Conservation (phyloP, 2,888 invertebrate species). For the Catotricha subobsoleta region DNA sequence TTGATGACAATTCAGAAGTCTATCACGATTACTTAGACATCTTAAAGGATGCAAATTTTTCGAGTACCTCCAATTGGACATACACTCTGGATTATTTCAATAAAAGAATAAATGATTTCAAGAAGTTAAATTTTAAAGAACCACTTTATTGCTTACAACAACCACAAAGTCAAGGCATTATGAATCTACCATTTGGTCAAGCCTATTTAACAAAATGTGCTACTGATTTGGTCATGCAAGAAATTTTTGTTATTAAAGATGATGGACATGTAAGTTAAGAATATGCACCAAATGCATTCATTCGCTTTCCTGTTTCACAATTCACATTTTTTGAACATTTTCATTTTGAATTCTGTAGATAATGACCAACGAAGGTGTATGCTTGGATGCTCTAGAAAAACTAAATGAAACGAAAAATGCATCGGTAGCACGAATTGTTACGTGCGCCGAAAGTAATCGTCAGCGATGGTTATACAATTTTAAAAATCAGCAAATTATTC, state of each 20-base stretch:
- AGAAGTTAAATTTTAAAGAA: neutral
- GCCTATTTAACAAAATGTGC: slow-evolving; percentile 8
- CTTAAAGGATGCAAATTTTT: slow-evolving; percentile 11
- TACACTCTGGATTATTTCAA: slow-evolving; percentile 17
- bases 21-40: slow-evolving; percentile 20
- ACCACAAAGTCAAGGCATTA: slow-evolving; percentile 7
- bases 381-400: slow-evolving; percentile 47
- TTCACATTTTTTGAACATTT: neutral
- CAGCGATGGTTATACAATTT: slow-evolving; percentile 23
- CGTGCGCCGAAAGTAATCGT: slow-evolving; percentile 19
- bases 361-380: slow-evolving; percentile 78
- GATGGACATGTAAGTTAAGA: slow-evolving; percentile 29
- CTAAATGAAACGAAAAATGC: slow-evolving; percentile 11
- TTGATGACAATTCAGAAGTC: slow-evolving; percentile 21
- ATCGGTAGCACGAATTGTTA: slow-evolving; percentile 22
- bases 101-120: neutral
- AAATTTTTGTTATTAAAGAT: slow-evolving; percentile 51
- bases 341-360: slow-evolving; percentile 22
- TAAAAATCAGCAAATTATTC: slow-evolving; percentile 25
- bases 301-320: neutral
- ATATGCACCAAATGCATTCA: neutral
- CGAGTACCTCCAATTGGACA: slow-evolving; percentile 6
- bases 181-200: slow-evolving; percentile 9
- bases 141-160: slow-evolving; percentile 8
- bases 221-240: slow-evolving; percentile 31